Evolutionary conservation across 1,140 invertebrate genomes (phyloP), one percentile per base, ranked within the genome.

Genomic region (Lamellibrachia luymesi): DNA sequence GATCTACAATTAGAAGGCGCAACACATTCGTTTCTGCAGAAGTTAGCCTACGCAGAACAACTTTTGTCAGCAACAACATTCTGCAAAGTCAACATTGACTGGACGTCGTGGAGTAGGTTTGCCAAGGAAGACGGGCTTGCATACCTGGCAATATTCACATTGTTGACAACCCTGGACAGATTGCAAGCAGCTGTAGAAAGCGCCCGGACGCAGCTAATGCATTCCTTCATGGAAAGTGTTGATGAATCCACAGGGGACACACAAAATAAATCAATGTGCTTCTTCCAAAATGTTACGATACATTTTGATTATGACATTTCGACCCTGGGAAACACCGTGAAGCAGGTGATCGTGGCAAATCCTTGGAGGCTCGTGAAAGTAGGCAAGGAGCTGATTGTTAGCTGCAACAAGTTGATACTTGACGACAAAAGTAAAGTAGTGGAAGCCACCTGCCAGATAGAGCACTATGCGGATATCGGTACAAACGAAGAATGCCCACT

Each of bases 401-500:
- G 17, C 13, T 80, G 64, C 64, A 80, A 10, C 13, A 80, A 80
- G 64, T 80, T 8, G 6, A 80, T 80, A 80, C 25, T 80, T 80
- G 64, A 80, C 13, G 64, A 80, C 64, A 22, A 80, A 8, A 80
- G 64, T 80, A 22, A 80, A 80, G 25, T 80, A 80, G 64, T 4
- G 64, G 64, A 80, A 10, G 25, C 25, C 64, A 80, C 17, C 2
- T 10, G 64, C 17, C 64, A 80, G 13, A 17, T 22, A 4, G 6
- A 80, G 6, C 64, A 22, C 64, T 80, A 80, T 80, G 64, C 8
- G 0, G 64, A 80, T 22, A 80, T 80, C 64, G 64, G 64, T 22
- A 80, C 64, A 80, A 80, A 80, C 64, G 64, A 80, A 80, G 64
- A 80, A 80, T 80, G 64, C 25, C 64, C 64, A 80, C 64, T 80